Conservation (phyloP, 2,888 invertebrate genomes). For the Omphaloscelis lunosa region DNA sequence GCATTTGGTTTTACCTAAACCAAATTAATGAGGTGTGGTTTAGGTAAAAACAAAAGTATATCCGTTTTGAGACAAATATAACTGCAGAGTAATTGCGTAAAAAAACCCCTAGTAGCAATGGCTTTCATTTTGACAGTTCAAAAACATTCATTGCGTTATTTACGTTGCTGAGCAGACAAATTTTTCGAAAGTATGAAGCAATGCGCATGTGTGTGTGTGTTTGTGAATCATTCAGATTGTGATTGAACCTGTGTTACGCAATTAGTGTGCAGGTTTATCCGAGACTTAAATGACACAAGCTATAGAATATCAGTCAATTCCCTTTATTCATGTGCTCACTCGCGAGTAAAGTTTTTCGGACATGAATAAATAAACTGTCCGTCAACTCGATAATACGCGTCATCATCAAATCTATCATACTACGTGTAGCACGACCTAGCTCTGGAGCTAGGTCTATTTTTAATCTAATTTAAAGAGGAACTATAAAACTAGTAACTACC, state of each 20-base stretch:
- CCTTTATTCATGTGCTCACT: too few species aligned
- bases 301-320: not conserved
- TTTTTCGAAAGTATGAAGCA: too few species aligned
- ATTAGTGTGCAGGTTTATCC: not conserved
- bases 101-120: too few species aligned
- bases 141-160: too few species aligned
- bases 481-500: slow-evolving; percentile 19
- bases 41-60: not conserved
- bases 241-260: too few species aligned
- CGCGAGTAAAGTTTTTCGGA: not conserved
- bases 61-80: not conserved
- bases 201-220: too few species aligned
- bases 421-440: not conserved
- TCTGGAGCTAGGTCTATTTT: slow-evolving; percentile 27
- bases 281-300: not conserved
- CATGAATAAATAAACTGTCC: slow-evolving; percentile 2
- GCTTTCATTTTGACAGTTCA: too few species aligned
- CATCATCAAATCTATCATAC: slow-evolving; percentile 8
- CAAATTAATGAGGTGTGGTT: not conserved
- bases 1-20: not conserved
- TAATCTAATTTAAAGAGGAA: slow-evolving; percentile 10
- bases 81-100: not conserved
- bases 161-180: too few species aligned
- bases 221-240: too few species aligned
- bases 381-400: slow-evolving; percentile 36